Base-by-base conservation (phyloP, 2,888 invertebrate genomes). In the Thelaira solivaga region DNA sequence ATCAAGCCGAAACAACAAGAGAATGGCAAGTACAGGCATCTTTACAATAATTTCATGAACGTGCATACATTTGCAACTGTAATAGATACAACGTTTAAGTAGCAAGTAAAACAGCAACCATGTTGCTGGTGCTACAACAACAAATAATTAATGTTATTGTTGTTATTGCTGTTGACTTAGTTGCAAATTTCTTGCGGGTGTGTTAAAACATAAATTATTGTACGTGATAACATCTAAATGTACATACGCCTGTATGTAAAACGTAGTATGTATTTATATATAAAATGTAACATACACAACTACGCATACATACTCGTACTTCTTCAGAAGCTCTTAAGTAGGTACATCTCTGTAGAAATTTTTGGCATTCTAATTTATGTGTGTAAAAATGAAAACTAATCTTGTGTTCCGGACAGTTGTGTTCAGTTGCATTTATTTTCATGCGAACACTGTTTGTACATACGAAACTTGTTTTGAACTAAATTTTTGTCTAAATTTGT, bases 141-240 rank as follows among this genome's bases (percentile, higher is more conserved):
- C n/a, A 43, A 22, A 45, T 10, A 18, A 13, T 10, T n/a, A 36
- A 10, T 34, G 34, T 11, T 45, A 7, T 45, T 62, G 26, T 49
- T 53, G 61, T 26, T 62, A 45, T 59, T 53, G 61, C 34, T 62
- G 53, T 59, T 61, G 59, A 53, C 57, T 65, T 73, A 36, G 47
- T 47, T 34, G 41, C 57, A 55, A 57, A 64, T 49, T 59, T 59
- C 34, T 57, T 39, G 49, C 31, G 65, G 65, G 73, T 59, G 65
- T 57, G 65, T 59, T 65, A 31, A 4, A 65, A 49, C 64, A 72
- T 76, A 53, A 67, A 77, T 68, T 62, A 64, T 62, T 34, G 8
- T 68, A 76, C 76, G 76, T 76, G 76, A 72, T 72, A 62, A 72
- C 67, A 59, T 72, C 57, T 31, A 29, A 62, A 64, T 20, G 39